A percentile compares a stretch with the other conserved stretches of the same genome.
Conservation (phyloP, 2,888 invertebrate genomes). For the Empis stercorea region DNA sequence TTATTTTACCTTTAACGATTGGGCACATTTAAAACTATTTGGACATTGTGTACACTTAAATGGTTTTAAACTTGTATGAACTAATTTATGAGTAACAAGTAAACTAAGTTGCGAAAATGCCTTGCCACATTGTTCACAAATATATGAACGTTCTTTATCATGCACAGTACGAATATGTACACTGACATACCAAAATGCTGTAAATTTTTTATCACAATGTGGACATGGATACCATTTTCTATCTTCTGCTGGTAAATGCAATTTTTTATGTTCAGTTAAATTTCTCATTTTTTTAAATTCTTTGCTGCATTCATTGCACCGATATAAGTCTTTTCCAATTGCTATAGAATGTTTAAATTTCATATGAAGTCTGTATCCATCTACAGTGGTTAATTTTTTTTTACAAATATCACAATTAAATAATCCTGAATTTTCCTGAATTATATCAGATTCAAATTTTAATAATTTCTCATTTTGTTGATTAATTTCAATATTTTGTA, state of each 20-base stretch:
- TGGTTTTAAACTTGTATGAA: conserved; percentile 37
- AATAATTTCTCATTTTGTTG: no score
- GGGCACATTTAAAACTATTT: conserved; percentile 30
- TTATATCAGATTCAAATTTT: background rate
- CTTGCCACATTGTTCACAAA: conserved; percentile 28
- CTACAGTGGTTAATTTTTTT: background rate
- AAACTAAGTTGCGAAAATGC: conserved; percentile 27
- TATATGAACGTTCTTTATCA: conserved; percentile 16
- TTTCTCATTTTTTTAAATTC: conserved; percentile 10
- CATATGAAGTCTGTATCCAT: background rate
- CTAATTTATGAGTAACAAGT: conserved; percentile 34
- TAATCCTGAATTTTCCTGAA: background rate
- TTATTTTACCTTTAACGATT: conserved; percentile 25
- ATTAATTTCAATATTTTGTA: no score
- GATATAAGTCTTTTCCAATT: background rate
- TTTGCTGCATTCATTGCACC: conserved; percentile 8
- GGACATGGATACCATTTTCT: conserved; percentile 20
- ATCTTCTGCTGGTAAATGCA: conserved; percentile 20
- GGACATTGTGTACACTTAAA: conserved; percentile 34
- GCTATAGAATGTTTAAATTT: background rate
- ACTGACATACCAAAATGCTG: background rate
- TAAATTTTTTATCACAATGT: conserved; percentile 24
- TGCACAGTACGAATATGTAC: conserved; percentile 6
- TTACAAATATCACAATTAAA: background rate
- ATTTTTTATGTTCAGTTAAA: conserved; percentile 15